Evolutionary conservation across 2,113 vertebrate species (phyloP).

Genomic region (Sakesphorus luctuosus): DNA sequence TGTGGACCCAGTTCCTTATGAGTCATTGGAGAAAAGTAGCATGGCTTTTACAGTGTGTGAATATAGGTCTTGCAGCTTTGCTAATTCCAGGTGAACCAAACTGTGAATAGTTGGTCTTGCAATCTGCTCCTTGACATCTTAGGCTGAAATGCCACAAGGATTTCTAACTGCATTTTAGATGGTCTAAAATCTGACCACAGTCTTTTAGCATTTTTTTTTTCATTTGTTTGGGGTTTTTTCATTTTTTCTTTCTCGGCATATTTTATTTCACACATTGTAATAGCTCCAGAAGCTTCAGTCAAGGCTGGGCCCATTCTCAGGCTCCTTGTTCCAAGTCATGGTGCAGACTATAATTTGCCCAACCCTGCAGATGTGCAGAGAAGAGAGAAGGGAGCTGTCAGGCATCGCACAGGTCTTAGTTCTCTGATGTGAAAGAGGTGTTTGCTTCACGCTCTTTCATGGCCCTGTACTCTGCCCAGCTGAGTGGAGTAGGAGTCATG

Average conservation of each 20-base stretch:
- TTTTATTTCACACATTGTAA: background rate
- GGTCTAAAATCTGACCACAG: background rate
- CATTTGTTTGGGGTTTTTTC: no score
- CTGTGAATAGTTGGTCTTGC: background rate
- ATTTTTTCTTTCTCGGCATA: background rate
- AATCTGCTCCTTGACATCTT: background rate
- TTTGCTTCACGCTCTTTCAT: background rate
- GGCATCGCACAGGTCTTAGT: background rate
- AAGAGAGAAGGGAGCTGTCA: background rate
- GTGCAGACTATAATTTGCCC: background rate
- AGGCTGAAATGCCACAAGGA: background rate
- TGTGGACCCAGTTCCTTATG: background rate
- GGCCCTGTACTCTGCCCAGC: background rate
- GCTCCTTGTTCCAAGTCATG: background rate
- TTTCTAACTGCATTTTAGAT: background rate
- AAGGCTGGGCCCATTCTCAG: background rate
- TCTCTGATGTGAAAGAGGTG: background rate
- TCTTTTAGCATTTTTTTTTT: no score
- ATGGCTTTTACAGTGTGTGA: background rate
- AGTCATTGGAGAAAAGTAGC: background rate
- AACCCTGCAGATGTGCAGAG: background rate
- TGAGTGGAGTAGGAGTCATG: background rate
- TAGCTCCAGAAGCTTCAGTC: background rate
- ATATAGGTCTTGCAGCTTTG: background rate
- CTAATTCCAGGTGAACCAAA: background rate